phyloP scores from a whole-genome alignment of 1,140 invertebrate genomes.

The Thaumatotibia leucotreta region DNA sequence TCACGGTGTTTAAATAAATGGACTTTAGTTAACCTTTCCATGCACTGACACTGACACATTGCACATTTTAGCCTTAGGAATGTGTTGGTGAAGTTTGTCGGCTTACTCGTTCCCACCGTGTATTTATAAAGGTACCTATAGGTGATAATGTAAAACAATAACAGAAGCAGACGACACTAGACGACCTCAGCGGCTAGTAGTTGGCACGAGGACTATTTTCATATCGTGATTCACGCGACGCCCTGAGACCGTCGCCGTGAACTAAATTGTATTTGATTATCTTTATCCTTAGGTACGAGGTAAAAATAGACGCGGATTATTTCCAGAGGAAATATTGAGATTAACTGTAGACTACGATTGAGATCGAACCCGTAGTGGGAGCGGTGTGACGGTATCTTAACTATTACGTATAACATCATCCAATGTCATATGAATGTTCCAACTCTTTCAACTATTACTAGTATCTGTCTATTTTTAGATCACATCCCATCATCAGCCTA shows the following conservation, averaged over 20 bases:
- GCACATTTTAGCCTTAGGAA: too few relatives aligned
- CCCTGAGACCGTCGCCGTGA: slow-evolving; percentile 2
- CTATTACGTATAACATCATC: neutral
- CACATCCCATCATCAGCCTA: too few relatives aligned
- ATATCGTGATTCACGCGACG: slow-evolving; percentile 9
- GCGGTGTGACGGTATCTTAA: neutral
- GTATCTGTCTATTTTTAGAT: too few relatives aligned
- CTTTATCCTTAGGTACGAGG: slow-evolving; percentile 9
- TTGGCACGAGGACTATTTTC: neutral
- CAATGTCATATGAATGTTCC: too few relatives aligned
- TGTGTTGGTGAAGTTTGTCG: too few relatives aligned
- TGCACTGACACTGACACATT: too few relatives aligned
- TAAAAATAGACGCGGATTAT: neutral
- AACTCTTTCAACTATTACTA: too few relatives aligned
- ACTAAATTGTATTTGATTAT: slow-evolving; percentile 12
- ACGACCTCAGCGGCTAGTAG: neutral
- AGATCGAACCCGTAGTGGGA: neutral
- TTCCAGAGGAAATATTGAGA: too few relatives aligned
- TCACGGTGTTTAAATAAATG: too few relatives aligned
- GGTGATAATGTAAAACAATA: neutral
- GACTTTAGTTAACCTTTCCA: too few relatives aligned
- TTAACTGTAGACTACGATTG: neutral
- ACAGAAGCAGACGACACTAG: neutral
- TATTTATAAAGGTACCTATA: too few relatives aligned
- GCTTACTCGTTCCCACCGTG: too few relatives aligned